These are phyloP conservation scores for Lacanobia wlatinum DNA, from an alignment of 2,888 invertebrate genomes.

Conservation along the genomic window DNA sequence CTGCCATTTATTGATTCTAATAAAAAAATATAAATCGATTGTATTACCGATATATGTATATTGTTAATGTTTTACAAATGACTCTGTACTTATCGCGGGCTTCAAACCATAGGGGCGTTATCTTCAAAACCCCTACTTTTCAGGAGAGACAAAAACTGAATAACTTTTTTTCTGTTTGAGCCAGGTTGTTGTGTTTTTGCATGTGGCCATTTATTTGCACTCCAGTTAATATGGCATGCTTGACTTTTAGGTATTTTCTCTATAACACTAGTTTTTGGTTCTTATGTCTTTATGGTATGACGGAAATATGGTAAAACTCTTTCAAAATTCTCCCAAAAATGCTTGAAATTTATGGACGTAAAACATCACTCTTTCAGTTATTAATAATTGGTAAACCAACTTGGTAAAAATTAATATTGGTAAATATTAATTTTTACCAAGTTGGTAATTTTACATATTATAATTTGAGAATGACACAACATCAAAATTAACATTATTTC, in stretches of 20 bases:
- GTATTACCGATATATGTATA: no score
- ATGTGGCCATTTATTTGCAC: neutral
- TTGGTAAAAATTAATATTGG: no score
- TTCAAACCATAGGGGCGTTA: constrained; percentile 9
- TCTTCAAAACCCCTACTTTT: constrained; percentile 1
- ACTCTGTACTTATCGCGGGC: neutral
- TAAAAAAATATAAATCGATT: neutral
- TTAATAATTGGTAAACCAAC: no score
- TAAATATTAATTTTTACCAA: no score
- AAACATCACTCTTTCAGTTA: no score
- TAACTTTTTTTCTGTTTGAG: constrained; percentile 3
- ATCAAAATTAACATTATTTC: no score
- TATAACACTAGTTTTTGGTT: no score
- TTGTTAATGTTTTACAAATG: neutral
- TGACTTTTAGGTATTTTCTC: neutral
- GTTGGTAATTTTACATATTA: no score
- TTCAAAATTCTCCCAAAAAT: neutral
- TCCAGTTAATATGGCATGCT: no score
- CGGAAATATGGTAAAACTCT: neutral
- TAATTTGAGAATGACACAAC: no score
- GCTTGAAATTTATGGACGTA: neutral
- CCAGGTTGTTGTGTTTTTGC: neutral
- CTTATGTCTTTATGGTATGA: no score
- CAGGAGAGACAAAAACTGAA: constrained; percentile 1
- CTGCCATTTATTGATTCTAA: constrained; percentile 3